Percentiles rank a stretch among this genome's conserved stretches.
These are phyloP conservation scores for Sminthopsis crassicaudata DNA, from an alignment of 2,113 vertebrate species.

Conservation along the genomic window DNA sequence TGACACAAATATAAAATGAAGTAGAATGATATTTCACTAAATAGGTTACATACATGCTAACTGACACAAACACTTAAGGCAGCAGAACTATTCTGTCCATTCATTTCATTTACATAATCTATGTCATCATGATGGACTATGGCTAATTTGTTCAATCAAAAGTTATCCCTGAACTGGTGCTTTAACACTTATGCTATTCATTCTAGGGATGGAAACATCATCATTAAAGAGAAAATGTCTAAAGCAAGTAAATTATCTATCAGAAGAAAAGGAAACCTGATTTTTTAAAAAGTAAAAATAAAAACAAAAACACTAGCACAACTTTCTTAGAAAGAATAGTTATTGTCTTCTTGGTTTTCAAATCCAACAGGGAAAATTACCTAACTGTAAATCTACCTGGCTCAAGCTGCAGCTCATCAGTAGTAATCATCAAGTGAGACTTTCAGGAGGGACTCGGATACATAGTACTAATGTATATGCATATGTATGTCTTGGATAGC, in stretches of 20 bases:
- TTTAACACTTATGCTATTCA: background rate
- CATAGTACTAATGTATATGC: conserved; percentile 55
- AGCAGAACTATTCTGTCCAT: background rate
- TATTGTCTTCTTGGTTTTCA: background rate
- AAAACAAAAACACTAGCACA: background rate
- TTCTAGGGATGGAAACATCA: background rate
- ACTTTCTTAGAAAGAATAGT: background rate
- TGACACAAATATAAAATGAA: conserved; percentile 2
- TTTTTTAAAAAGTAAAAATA: no score
- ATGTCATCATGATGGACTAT: background rate
- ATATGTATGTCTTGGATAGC: conserved; percentile 78
- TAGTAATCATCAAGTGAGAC: conserved; percentile 30
- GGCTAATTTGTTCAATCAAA: conserved; percentile 10
- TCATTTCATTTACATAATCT: background rate
- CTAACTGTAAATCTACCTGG: background rate
- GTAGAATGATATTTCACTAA: conserved; percentile 9
- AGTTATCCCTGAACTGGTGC: background rate
- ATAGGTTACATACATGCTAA: background rate
- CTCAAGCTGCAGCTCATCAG: conserved; percentile 50
- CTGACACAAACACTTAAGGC: rapidly evolving
- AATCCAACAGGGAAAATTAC: background rate
- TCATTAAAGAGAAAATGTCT: background rate
- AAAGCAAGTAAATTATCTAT: background rate
- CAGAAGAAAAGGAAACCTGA: background rate
- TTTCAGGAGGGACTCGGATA: conserved; percentile 71